These are phyloP conservation scores for Bombus sylvicola DNA, from an alignment of 1,140 invertebrate genomes.

Conservation along the genomic window DNA sequence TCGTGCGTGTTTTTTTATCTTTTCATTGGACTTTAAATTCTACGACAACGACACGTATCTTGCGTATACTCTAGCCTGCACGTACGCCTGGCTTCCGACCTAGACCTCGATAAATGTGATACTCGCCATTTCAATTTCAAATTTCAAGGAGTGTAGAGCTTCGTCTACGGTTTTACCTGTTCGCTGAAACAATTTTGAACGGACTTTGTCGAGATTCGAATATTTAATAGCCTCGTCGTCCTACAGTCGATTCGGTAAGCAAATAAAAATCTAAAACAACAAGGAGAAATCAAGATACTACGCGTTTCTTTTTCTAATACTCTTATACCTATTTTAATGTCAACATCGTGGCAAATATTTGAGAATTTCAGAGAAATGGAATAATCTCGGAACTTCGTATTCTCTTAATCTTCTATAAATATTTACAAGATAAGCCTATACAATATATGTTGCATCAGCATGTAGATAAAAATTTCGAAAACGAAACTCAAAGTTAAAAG, in stretches of 20 bases:
- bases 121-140: constrained; percentile 25
- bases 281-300: neutral
- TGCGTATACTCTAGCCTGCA: neutral
- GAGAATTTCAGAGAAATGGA: no score
- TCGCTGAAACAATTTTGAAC: neutral
- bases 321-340: no score
- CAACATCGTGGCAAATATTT: neutral
- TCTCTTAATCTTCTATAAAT: no score
- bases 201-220: neutral
- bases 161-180: neutral
- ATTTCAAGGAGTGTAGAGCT: neutral
- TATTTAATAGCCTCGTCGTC: neutral
- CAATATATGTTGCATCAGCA: no score
- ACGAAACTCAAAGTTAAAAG: no score
- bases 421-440: no score
- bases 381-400: no score
- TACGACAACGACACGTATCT: no score
- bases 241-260: neutral
- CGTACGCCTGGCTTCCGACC: constrained; percentile 34
- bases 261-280: neutral
- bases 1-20: neutral
- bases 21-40: neutral
- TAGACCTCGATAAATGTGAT: constrained; percentile 41
- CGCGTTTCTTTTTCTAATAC: neutral
- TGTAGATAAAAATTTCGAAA: no score